A percentile compares a stretch with the other conserved stretches of the same genome.
Evolutionary conservation across 2,888 invertebrate genomes (phyloP).

Genomic region (Imbricaverruca yamaguchii): DNA sequence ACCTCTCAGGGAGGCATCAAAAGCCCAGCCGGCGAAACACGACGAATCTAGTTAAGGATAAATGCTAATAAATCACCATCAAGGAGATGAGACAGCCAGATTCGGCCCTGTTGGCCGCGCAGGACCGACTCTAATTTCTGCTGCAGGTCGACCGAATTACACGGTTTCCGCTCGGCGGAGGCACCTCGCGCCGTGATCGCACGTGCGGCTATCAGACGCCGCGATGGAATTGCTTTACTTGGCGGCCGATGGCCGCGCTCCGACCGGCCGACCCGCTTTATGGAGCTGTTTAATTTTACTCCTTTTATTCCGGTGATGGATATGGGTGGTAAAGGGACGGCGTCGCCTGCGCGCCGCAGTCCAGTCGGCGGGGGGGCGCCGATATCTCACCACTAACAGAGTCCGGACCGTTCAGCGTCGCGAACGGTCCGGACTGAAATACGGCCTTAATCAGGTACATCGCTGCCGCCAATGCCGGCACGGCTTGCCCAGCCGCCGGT

Average conservation of each 20-base stretch:
- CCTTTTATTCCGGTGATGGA: conserved; percentile 18
- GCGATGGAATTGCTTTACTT: background rate
- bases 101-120: background rate
- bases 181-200: background rate
- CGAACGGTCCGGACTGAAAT: background rate
- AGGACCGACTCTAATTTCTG: background rate
- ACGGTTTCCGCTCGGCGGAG: background rate
- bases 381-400: background rate
- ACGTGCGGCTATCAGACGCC: background rate
- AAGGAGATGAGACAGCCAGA: conserved; percentile 17
- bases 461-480: background rate
- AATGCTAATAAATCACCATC: conserved; percentile 20
- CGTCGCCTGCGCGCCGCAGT: background rate
- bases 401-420: background rate
- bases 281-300: conserved; percentile 20
- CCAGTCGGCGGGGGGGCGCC: background rate
- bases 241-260: background rate
- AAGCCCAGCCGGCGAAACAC: conserved; percentile 7
- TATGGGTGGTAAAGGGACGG: background rate
- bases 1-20: conserved; percentile 17
- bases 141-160: background rate
- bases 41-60: conserved; percentile 21
- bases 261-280: conserved; percentile 4
- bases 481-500: background rate
- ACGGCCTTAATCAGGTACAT: conserved; percentile 20